Base-by-base conservation (phyloP, 2,113 vertebrate genomes). In the Apodemus sylvaticus region DNA sequence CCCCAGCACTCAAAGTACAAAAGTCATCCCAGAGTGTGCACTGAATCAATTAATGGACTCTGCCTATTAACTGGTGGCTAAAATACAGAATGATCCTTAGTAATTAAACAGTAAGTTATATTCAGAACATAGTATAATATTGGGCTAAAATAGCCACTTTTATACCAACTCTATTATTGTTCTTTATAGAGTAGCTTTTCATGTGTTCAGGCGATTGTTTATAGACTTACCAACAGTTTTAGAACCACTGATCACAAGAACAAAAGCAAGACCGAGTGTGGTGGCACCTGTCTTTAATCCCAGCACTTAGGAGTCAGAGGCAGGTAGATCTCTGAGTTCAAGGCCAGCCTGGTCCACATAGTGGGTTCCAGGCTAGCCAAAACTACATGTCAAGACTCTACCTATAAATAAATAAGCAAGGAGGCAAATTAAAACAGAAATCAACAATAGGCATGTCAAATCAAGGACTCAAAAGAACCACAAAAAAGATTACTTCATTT, bases 11-110 rank as follows among this genome's bases (percentile, higher is more conserved):
- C 48, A 85, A 89, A 82, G n/a, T 71, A 77, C 71, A 68, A 89
- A 85, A 81, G 48, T 10, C 85, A 71, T 53, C 78, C 70, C 89
- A 53, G 83, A 39, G 60, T 19, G 3, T 31, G 29, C 68, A 76
- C 17, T 20, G 39, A 86, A 82, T 92, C 81, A 70, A 68, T 58
- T 55, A 36, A 64, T 76, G 29, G 36, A 92, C 20, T 79, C 24
- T 51, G 22, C 60, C 22, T 79, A 94, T 17, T 91, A 64, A 51
- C 1, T 36, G 66, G 39, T 87, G 53, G 62, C 86, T 64, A 94
- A 96, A 95, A 89, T 53, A 76, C 51, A 64, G 36, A 95, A 70
- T 55, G 62, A 96, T 12, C 55, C 64, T 79, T 79, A 73, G 31
- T 62, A 73, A 89, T 48, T n/a, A 55, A 86, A 93, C 42, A 73